These are phyloP conservation scores for Camptogramma bilineatum DNA, from an alignment of 2,888 invertebrate genomes.

Conservation along the genomic window DNA sequence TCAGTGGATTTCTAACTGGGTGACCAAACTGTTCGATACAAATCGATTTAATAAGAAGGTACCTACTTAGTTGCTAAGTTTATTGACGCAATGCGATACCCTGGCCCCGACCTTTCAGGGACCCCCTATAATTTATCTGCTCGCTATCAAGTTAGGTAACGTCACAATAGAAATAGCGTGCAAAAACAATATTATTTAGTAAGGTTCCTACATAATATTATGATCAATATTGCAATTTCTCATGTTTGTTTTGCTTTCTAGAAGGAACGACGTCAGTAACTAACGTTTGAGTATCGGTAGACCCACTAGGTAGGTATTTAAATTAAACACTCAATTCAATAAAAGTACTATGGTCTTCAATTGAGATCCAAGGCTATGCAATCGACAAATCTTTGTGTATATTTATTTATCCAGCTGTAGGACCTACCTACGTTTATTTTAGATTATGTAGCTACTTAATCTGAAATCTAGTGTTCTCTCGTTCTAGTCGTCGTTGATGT, in stretches of 20 bases:
- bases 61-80: conserved; percentile 21
- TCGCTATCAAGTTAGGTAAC: conserved; percentile 4
- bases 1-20: no score
- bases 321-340: no score
- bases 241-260: background rate
- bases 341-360: no score
- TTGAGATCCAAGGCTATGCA: no score
- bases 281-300: no score
- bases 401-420: no score
- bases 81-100: conserved; percentile 54
- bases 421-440: no score
- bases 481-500: no score
- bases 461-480: no score
- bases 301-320: no score
- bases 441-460: no score
- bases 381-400: no score
- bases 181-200: conserved; percentile 11
- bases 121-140: conserved; percentile 26
- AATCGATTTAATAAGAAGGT: conserved; percentile 33
- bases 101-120: conserved; percentile 44
- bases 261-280: background rate
- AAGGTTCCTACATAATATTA: background rate
- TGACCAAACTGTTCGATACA: background rate
- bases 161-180: conserved; percentile 9
- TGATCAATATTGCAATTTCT: conserved; percentile 4